Evolutionary conservation across 2,888 invertebrate genomes (phyloP).

Genomic region (Eupithecia subumbrata): DNA sequence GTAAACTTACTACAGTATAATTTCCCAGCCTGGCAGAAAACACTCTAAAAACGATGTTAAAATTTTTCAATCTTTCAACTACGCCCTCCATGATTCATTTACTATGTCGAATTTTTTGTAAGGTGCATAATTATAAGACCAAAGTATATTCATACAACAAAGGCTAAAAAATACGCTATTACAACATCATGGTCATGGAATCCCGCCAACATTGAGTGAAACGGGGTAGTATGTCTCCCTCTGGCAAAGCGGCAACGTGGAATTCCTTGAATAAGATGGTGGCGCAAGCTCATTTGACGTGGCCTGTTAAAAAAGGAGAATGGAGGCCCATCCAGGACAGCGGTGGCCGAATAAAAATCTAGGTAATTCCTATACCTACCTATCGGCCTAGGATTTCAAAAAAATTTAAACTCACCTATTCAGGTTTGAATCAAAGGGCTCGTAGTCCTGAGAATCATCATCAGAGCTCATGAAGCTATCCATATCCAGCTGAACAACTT

Average conservation of each 20-base stretch:
- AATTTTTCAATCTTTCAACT: no score
- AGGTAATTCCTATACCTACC: no score
- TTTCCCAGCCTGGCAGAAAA: no score
- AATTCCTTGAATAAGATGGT: neutral
- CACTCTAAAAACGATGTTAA: no score
- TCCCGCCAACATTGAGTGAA: neutral
- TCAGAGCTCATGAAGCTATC: conserved; percentile 60
- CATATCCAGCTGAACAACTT: conserved; percentile 59
- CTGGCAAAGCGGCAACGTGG: neutral
- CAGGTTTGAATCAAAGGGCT: conserved; percentile 42
- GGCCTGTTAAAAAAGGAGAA: neutral
- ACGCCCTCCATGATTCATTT: no score
- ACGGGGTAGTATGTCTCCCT: neutral
- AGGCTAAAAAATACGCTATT: neutral
- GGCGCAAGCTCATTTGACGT: neutral
- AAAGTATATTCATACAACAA: no score
- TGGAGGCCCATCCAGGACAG: no score
- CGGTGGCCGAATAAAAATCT: no score
- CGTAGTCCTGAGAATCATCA: conserved; percentile 32
- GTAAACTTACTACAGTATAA: no score
- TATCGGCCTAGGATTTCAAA: neutral
- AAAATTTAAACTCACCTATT: conserved; percentile 33
- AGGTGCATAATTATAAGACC: no score
- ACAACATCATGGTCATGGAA: neutral
- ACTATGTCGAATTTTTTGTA: no score